These are phyloP conservation scores for Hoplodrina blanda DNA, from an alignment of 2,888 invertebrate genomes.

Conservation along the genomic window DNA sequence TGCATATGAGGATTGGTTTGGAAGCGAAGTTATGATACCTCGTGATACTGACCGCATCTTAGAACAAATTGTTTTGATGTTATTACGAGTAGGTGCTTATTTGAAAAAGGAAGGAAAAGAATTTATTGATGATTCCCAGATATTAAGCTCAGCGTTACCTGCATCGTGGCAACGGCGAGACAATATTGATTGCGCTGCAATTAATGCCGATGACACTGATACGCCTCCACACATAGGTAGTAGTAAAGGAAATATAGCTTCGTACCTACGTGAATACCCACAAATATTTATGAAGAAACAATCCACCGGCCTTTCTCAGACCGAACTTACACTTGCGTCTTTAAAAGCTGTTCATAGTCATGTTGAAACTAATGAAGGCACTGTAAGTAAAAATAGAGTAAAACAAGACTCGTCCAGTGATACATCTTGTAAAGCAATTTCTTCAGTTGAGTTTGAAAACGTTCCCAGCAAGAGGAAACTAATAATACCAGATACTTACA, in stretches of 20 bases:
- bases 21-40: slow-evolving; percentile 79
- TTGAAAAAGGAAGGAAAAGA: slow-evolving; percentile 71
- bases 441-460: slow-evolving; percentile 25
- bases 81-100: slow-evolving; percentile 80
- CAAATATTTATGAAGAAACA: slow-evolving; percentile 84
- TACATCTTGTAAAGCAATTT: slow-evolving; percentile 34
- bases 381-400: slow-evolving; percentile 12
- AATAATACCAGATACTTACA: slow-evolving; percentile 4
- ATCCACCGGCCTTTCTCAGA: slow-evolving; percentile 65
- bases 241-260: slow-evolving; percentile 75
- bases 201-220: slow-evolving; percentile 74
- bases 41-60: slow-evolving; percentile 84
- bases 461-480: slow-evolving; percentile 33
- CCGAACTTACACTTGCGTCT: slow-evolving; percentile 44
- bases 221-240: slow-evolving; percentile 78
- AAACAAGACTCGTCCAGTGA: slow-evolving; percentile 7
- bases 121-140: slow-evolving; percentile 60
- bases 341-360: slow-evolving; percentile 37
- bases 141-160: slow-evolving; percentile 57
- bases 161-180: slow-evolving; percentile 49
- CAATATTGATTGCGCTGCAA: slow-evolving; percentile 63
- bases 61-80: slow-evolving; percentile 85
- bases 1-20: slow-evolving; percentile 81
- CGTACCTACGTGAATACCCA: slow-evolving; percentile 83
- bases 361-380: slow-evolving; percentile 34